These are phyloP conservation scores for Nerophis lumbriciformis DNA, from an alignment of 2,113 vertebrate species.

Conservation along the genomic window DNA sequence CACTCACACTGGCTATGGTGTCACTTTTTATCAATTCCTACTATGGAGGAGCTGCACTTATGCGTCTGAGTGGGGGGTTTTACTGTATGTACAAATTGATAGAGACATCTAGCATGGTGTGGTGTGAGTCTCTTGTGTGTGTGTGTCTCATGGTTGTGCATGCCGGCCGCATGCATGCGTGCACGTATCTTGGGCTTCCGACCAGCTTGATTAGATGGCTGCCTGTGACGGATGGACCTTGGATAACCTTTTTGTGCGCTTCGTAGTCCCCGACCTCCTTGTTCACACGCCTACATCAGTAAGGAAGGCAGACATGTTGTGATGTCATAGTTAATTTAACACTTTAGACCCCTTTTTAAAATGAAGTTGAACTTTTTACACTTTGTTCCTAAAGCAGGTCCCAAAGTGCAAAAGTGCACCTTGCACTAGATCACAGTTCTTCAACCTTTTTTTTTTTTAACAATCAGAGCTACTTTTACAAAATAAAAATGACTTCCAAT, in stretches of 20 bases:
- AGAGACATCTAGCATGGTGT: background rate
- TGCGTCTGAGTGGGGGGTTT: slow-evolving; percentile 19
- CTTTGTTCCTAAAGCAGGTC: no score
- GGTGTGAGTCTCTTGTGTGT: background rate
- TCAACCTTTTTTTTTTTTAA: no score
- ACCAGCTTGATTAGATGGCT: slow-evolving; percentile 52
- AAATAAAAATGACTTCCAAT: no score
- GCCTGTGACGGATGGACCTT: slow-evolving; percentile 50
- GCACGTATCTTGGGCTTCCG: slow-evolving; percentile 10
- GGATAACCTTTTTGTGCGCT: slow-evolving; percentile 54
- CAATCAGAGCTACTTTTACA: no score
- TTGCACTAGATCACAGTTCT: no score
- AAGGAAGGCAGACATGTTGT: background rate
- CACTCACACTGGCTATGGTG: background rate
- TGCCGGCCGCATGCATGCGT: background rate
- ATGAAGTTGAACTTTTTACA: no score
- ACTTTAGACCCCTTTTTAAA: no score
- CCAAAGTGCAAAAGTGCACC: no score
- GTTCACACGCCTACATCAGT: slow-evolving; percentile 30
- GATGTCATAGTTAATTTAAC: no score
- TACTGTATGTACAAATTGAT: slow-evolving; percentile 14
- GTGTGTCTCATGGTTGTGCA: background rate
- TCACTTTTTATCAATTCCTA: slow-evolving; percentile 7
- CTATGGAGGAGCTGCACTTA: slow-evolving; percentile 3
- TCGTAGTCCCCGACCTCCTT: slow-evolving; percentile 21